These are phyloP conservation scores for Melieria picta DNA, from an alignment of 2,888 invertebrate genomes.

Conservation along the genomic window DNA sequence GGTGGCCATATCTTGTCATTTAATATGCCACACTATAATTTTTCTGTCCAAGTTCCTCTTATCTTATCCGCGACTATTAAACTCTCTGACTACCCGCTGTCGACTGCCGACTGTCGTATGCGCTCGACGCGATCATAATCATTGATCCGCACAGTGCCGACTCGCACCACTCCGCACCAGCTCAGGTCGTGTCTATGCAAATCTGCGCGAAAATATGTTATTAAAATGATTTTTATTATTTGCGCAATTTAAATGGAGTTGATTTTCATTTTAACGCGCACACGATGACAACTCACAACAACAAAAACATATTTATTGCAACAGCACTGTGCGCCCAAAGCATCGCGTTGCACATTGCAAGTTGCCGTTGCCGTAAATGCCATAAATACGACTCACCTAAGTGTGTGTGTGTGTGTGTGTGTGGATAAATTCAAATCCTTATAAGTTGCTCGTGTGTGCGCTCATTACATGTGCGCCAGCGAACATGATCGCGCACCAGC, in stretches of 20 bases:
- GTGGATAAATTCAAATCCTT: neutral
- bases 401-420: neutral
- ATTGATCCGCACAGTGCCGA: neutral
- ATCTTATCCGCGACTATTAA: no score
- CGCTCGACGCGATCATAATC: neutral
- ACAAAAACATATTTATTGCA: no score
- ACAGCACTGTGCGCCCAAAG: no score
- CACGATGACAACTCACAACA: slow-evolving; percentile 15
- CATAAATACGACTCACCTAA: slow-evolving; percentile 4
- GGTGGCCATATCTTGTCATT: no score
- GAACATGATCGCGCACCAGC: slow-evolving; percentile 14
- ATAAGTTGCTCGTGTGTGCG: no score
- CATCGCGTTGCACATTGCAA: no score
- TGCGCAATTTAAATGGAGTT: slow-evolving; percentile 17
- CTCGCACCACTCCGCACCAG: neutral
- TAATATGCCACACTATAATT: no score
- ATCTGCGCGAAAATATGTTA: slow-evolving; percentile 17
- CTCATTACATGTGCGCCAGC: neutral
- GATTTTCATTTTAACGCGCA: slow-evolving; percentile 18
- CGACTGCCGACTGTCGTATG: no score
- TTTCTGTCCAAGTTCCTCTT: no score
- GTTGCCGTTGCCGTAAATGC: neutral
- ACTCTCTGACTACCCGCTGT: no score
- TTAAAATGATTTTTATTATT: slow-evolving; percentile 24
- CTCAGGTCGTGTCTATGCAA: neutral